These are phyloP conservation scores for Nasonia oneida DNA, from an alignment of 2,888 invertebrate species.

Conservation along the genomic window DNA sequence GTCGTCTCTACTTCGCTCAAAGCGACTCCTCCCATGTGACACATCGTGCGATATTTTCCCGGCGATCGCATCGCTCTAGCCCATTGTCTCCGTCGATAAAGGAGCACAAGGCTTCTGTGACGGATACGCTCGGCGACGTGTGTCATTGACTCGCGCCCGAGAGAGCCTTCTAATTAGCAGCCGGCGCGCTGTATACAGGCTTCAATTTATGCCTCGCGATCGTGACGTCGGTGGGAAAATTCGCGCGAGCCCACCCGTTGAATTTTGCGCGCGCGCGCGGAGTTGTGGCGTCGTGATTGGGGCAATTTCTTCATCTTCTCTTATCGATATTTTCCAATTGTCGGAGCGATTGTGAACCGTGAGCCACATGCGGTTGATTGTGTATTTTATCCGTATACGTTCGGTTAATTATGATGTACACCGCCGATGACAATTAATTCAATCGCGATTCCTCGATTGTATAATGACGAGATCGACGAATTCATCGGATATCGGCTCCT, in stretches of 20 bases:
- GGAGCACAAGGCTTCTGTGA: slow-evolving; percentile 48
- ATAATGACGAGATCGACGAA: not conserved
- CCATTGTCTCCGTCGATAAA: slow-evolving; percentile 22
- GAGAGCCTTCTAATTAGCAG: slow-evolving; percentile 4
- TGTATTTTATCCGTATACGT: too few relatives aligned
- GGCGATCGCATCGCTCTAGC: not conserved
- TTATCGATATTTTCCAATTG: too few relatives aligned
- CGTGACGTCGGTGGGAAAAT: slow-evolving; percentile 2
- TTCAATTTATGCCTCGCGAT: not conserved
- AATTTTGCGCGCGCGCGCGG: not conserved
- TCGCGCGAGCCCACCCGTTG: slow-evolving; percentile 1
- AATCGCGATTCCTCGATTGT: not conserved
- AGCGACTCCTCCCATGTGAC: slow-evolving; percentile 22
- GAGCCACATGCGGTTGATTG: too few relatives aligned
- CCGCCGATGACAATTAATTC: not conserved
- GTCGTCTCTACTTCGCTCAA: not conserved
- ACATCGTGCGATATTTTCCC: slow-evolving; percentile 42
- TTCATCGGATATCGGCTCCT: slow-evolving; percentile 22
- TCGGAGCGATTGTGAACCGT: too few relatives aligned
- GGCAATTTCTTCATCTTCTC: not conserved
- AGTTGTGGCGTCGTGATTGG: not conserved
- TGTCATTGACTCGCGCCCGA: slow-evolving; percentile 9
- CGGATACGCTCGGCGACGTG: slow-evolving; percentile 16
- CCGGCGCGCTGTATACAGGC: not conserved
- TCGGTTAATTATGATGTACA: not conserved